Base-by-base conservation (phyloP, 2,888 invertebrate species). In the Leucozona laternaria region DNA sequence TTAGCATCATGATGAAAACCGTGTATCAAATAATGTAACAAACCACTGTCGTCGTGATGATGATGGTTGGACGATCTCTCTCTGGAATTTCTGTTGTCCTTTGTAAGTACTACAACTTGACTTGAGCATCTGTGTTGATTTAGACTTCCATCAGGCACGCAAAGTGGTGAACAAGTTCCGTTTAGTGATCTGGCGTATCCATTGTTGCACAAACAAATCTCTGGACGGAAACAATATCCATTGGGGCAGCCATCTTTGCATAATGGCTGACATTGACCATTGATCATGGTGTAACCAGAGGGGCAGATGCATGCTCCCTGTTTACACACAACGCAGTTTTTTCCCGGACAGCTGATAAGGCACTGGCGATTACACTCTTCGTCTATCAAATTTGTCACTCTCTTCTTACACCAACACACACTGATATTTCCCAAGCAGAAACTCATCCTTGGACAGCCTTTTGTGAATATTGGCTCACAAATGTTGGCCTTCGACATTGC, bases 151-250 rank as follows among this genome's bases (percentile, higher is more conserved):
- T n/a, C n/a, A n/a, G n/a, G n/a, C 8, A n/a, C 5, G n/a, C 10
- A 5, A 25, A 10, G 4, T 22, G 60, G 15, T 40, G 7, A 20
- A 25, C 62, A 62, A n/a, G 62, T 62, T 28, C 62, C 62, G 45
- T 62, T 43, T n/a, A n/a, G 10, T 28, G 62, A 62, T 43, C 62
- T 62, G 2, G 62, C 62, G 8, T 43, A 62, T n/a, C 62, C 62
- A 62, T 43, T 28, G 62, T 62, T 62, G 43, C 62, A 62, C 62
- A 62, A 8, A 28, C 62, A 62, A 17, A 62, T 43, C 28, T 62
- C 62, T 13, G 43, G 62, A 11, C 25, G 62, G 5, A 62, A 62
- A 17, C 62, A 62, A 62, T 62, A 62, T 25, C 62, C 62, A 45
- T 62, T 62, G 2, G 28, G 62, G 2, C 62, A 62, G 25, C 43